A percentile compares a stretch with the other conserved stretches of the same genome.
phyloP scores from a whole-genome alignment of 2,888 invertebrate species.

The Rapana venosa region DNA sequence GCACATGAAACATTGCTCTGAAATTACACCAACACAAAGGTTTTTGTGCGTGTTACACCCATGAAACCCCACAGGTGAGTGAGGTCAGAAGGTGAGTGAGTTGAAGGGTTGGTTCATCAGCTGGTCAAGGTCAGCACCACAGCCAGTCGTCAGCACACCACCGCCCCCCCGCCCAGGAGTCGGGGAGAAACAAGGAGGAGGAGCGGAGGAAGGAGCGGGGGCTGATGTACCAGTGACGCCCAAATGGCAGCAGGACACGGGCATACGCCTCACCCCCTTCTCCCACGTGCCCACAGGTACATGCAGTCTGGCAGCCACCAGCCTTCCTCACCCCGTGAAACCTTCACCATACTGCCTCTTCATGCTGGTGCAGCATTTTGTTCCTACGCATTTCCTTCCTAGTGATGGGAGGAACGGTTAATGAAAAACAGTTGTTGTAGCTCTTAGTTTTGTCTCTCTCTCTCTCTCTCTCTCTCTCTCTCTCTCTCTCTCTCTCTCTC shows the following conservation, averaged over 20 bases:
- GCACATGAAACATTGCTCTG: too few species aligned
- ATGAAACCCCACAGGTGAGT: background rate
- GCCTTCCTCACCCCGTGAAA: too few species aligned
- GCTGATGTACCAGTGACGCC: conserved; percentile 44
- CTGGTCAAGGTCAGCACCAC: background rate
- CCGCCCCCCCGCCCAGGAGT: background rate
- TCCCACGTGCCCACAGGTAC: conserved; percentile 46
- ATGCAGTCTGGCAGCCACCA: background rate
- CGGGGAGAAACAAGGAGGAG: background rate
- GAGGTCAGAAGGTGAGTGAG: background rate
- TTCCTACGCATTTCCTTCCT: too few species aligned
- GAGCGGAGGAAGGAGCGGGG: conserved; percentile 2
- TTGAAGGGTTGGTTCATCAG: conserved; percentile 4
- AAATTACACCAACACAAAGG: too few species aligned
- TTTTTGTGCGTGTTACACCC: background rate
- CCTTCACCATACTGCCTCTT: too few species aligned
- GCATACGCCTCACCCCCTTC: conserved; percentile 39
- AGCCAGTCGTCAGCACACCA: background rate
- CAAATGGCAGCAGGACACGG: conserved; percentile 49
- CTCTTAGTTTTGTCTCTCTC: background rate
- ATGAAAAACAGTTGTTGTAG: too few species aligned
- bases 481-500: conserved; percentile 11
- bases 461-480: background rate
- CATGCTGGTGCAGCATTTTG: too few species aligned
- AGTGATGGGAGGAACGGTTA: too few species aligned